Conservation (phyloP, 2,113 vertebrate genomes). For the Neoarius graeffei region DNA sequence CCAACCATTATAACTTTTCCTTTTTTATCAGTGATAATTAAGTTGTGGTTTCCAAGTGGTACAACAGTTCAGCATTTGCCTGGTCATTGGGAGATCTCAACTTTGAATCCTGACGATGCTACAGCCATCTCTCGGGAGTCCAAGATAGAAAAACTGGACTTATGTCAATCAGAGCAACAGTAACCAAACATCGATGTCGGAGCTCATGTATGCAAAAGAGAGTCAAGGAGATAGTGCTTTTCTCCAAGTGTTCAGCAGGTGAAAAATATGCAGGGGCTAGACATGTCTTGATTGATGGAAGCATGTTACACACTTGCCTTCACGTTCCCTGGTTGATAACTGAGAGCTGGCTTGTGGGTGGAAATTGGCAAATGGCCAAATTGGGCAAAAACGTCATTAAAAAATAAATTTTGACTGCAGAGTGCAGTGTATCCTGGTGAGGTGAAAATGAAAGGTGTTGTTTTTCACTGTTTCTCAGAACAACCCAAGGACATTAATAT, state of each 20-base stretch:
- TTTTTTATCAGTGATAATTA: background rate
- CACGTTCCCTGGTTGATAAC: background rate
- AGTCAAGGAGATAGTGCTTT: background rate
- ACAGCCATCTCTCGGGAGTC: background rate
- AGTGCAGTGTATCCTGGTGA: background rate
- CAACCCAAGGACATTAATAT: background rate
- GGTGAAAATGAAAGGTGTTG: slow-evolving; percentile 19
- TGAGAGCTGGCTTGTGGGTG: background rate
- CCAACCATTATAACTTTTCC: background rate
- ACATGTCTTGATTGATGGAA: background rate
- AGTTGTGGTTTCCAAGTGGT: background rate
- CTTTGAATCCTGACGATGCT: background rate
- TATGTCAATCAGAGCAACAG: background rate
- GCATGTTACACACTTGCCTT: background rate
- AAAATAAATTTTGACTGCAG: slow-evolving; percentile 8
- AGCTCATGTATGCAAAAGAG: background rate
- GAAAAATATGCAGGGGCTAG: background rate
- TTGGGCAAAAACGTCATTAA: background rate
- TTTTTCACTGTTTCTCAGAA: background rate
- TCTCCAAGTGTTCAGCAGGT: background rate
- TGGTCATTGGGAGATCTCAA: background rate
- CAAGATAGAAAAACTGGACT: background rate
- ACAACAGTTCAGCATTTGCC: background rate
- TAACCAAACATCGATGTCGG: background rate
- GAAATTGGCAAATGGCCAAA: background rate